Evolutionary conservation across 2,113 vertebrate genomes (phyloP), one percentile per base, ranked within the genome.

Genomic region (Rhinichthys klamathensis): DNA sequence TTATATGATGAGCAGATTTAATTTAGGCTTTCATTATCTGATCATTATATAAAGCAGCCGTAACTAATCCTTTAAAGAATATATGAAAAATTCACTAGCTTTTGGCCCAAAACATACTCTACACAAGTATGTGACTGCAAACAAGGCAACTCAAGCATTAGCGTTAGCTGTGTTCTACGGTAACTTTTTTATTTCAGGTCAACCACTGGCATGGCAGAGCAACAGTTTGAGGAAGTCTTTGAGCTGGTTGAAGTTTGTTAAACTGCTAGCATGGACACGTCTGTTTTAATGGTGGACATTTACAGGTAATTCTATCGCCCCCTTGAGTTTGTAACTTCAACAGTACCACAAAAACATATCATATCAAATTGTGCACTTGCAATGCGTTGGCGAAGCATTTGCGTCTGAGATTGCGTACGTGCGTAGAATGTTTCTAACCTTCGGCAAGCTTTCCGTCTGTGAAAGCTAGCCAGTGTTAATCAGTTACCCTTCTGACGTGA

Each of bases 371-470:
- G 18, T 38, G 18, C 32, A 38, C 18, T 38, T 38, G 32, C 32
- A 38, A 70, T 70, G 67, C 9, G 2, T 15, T 46, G 23, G 2
- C 41, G n/a, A 46, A 41, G n/a, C 70, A 74, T 12, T 74, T 46
- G n/a, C n/a, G 1, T 27, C 44, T 49, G 70, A 46, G 70, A 46
- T 35, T 78, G 75, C 25, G 11, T 58, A 58, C 18, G 49, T 38
- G 75, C 30, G 0, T n/a, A 74, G 44, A 15, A 49, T 78, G 75
- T 35, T 78, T 78, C 30, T 78, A 30, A 35, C 75, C 51, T 78
- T 63, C 6, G 27, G 38, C 23, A 82, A 41, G 63, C 63, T 70
- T 21, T 7, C 63, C 25, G 18, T 69, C 61, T 69, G 44, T 82
- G 67, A 82, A 54, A 7, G 9, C 15, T 61, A 56, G 30, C 46